Evolutionary conservation across 2,113 vertebrate genomes (phyloP).

Genomic region (Sorex fumeus): DNA sequence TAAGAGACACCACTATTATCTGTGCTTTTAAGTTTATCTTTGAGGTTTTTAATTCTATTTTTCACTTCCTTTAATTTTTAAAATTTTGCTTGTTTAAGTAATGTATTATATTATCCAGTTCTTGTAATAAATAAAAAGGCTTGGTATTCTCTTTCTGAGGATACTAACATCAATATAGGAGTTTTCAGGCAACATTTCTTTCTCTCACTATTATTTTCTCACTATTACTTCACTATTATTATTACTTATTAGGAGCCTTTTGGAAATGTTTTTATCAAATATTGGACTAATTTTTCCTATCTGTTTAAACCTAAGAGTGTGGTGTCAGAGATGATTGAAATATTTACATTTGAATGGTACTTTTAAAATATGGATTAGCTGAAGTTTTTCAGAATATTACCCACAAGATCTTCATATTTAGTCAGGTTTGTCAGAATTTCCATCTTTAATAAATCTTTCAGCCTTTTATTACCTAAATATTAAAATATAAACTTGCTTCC

Average conservation of each 20-base stretch:
- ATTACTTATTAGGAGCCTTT: neutral
- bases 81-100: too few relatives aligned
- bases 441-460: neutral
- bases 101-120: too few relatives aligned
- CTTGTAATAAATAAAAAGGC: too few relatives aligned
- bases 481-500: neutral
- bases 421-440: neutral
- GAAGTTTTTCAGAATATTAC: rapidly evolving
- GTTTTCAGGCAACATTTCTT: neutral
- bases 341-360: neutral
- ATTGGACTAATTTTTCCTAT: neutral
- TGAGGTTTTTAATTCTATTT: neutral
- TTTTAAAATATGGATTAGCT: neutral
- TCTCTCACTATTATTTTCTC: neutral
- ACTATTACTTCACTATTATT: neutral
- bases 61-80: too few relatives aligned
- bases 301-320: neutral
- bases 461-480: neutral
- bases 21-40: too few relatives aligned
- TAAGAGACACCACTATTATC: too few relatives aligned
- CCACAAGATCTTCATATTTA: neutral
- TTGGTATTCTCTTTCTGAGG: too few relatives aligned
- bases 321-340: neutral
- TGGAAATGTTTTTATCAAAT: neutral
- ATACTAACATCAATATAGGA: conserved; percentile 1